Evolutionary conservation across 2,113 vertebrate species (phyloP).

Genomic region (Odocoileus hemionus): DNA sequence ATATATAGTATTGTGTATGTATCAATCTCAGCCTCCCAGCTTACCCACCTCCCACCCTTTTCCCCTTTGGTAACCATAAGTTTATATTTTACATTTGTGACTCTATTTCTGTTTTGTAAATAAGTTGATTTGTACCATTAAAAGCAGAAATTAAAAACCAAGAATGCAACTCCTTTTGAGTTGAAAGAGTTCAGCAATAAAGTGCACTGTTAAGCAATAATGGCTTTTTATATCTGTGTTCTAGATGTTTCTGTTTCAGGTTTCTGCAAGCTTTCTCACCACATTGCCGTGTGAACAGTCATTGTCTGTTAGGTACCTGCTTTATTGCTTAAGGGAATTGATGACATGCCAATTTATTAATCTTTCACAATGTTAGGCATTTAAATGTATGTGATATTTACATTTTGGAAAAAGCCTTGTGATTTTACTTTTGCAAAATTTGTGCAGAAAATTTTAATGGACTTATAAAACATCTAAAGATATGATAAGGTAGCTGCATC

Average conservation of each 20-base stretch:
- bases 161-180: not conserved
- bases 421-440: not conserved
- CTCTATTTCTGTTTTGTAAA: not conserved
- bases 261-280: conserved; percentile 27
- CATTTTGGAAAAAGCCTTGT: not conserved
- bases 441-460: not conserved
- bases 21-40: not conserved
- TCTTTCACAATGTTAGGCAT: conserved; percentile 14
- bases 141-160: not conserved
- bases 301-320: conserved; percentile 21
- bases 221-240: not conserved
- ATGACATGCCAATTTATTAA: conserved; percentile 50
- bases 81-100: not conserved
- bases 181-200: not conserved
- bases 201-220: conserved; percentile 6
- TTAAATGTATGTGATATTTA: not conserved
- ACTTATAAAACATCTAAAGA: not conserved
- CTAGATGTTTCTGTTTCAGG: conserved; percentile 30
- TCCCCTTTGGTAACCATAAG: not conserved
- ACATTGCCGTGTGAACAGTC: not conserved
- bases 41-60: not conserved
- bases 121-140: not conserved
- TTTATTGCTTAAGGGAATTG: conserved; percentile 55
- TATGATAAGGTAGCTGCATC: not conserved
- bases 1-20: not conserved